Conservation (phyloP, 1,140 invertebrate genomes). For the Musca vetustissima region DNA sequence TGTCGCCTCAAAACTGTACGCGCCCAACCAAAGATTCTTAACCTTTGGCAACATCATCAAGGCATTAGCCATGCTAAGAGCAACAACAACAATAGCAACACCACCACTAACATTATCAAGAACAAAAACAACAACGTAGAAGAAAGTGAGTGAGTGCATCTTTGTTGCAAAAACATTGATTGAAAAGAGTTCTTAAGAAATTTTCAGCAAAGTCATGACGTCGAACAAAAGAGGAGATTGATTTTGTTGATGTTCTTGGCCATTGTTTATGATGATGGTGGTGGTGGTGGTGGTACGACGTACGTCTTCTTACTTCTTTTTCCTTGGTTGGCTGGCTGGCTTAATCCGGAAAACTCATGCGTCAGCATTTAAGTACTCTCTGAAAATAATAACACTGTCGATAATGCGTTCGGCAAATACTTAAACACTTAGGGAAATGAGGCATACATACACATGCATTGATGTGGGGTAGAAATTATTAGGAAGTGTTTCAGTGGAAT, state of each 20-base stretch:
- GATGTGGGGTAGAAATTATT: too few relatives aligned
- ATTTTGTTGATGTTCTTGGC: slow-evolving; percentile 6
- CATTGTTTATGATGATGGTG: too few relatives aligned
- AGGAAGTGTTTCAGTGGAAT: too few relatives aligned
- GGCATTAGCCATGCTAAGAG: too few relatives aligned
- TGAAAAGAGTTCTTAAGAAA: slow-evolving; percentile 1
- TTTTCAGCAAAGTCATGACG: too few relatives aligned
- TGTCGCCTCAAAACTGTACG: neutral
- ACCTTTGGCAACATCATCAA: too few relatives aligned
- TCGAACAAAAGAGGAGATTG: neutral
- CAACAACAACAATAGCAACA: slow-evolving; percentile 1
- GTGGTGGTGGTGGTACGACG: too few relatives aligned
- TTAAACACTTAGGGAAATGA: too few relatives aligned
- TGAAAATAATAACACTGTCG: slow-evolving; percentile 1
- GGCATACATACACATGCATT: too few relatives aligned
- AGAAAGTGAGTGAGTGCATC: neutral
- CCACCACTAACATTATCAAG: neutral
- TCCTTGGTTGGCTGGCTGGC: too few relatives aligned
- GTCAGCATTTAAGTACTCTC: slow-evolving; percentile 13
- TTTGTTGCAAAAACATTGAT: slow-evolving; percentile 1
- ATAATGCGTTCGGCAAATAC: neutral
- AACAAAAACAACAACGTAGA: neutral
- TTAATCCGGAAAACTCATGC: slow-evolving; percentile 19
- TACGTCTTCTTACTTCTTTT: neutral
- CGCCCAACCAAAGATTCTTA: too few relatives aligned